phyloP scores from a whole-genome alignment of 2,888 invertebrate genomes.

The Lymantria monacha region DNA sequence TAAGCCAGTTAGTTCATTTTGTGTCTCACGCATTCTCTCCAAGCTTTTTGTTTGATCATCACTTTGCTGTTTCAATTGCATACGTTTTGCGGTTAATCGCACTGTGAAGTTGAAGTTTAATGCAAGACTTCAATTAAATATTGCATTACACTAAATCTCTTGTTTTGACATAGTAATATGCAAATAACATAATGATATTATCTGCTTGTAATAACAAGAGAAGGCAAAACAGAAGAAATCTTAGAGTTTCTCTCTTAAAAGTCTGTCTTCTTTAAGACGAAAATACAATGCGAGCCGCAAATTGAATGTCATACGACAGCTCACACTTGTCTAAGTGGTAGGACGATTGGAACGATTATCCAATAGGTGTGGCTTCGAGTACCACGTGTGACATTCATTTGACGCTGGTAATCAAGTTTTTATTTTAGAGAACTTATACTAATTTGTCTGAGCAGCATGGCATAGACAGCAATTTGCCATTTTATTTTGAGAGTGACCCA shows the following conservation, averaged over 20 bases:
- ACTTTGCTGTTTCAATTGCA: conserved; percentile 55
- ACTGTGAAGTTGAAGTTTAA: conserved; percentile 37
- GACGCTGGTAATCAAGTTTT: no score
- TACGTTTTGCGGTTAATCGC: conserved; percentile 54
- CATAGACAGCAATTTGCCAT: background rate
- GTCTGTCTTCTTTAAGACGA: no score
- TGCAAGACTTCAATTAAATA: background rate
- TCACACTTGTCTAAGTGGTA: no score
- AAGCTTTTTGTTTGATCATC: conserved; percentile 46
- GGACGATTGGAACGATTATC: no score
- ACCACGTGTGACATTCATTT: no score
- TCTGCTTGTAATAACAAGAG: no score
- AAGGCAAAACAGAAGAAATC: no score
- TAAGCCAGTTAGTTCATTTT: conserved; percentile 35
- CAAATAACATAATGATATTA: no score
- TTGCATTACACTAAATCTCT: background rate
- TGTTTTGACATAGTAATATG: background rate
- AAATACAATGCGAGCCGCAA: no score
- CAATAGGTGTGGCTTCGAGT: no score
- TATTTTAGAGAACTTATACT: background rate
- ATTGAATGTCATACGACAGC: no score
- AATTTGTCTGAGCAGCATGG: background rate
- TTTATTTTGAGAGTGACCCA: background rate
- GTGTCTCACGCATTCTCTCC: conserved; percentile 33
- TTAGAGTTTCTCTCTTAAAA: no score